A percentile compares a stretch with the other conserved stretches of the same genome.
Conservation (phyloP, 2,797 vertebrate species). For the Danio choprae region DNA sequence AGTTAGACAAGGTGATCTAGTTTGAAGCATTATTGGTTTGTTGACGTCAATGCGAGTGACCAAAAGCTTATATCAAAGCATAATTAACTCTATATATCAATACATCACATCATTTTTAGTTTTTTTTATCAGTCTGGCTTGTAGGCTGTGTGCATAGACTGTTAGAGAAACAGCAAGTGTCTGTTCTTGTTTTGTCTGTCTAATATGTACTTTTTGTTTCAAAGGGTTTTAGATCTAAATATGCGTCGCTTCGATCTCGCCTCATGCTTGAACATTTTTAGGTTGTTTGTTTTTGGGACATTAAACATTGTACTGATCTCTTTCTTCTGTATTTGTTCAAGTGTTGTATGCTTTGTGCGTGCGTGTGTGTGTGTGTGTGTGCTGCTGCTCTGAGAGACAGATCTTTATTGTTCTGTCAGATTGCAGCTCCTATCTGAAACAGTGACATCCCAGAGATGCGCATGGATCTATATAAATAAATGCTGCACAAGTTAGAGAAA, state of each 20-base stretch:
- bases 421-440: not conserved
- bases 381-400: not conserved
- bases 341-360: conserved; percentile 1
- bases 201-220: not conserved
- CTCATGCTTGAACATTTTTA: conserved; percentile 22
- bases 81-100: not conserved
- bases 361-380: too few relatives aligned
- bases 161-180: not conserved
- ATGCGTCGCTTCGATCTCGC: conserved; percentile 14
- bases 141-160: not conserved
- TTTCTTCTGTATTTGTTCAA: conserved; percentile 12
- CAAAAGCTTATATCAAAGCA: not conserved
- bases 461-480: not conserved
- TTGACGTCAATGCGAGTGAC: not conserved
- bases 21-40: conserved; percentile 11
- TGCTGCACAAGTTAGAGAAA: not conserved
- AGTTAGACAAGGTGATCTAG: conserved; percentile 34
- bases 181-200: not conserved
- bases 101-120: not conserved
- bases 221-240: conserved; percentile 49
- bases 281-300: conserved; percentile 30
- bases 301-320: conserved; percentile 5
- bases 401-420: conserved; percentile 9
- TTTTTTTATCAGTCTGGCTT: not conserved
- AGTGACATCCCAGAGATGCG: conserved; percentile 17